Evolutionary conservation across 2,113 vertebrate genomes (phyloP).

Genomic region (Myrmecobius fasciatus): DNA sequence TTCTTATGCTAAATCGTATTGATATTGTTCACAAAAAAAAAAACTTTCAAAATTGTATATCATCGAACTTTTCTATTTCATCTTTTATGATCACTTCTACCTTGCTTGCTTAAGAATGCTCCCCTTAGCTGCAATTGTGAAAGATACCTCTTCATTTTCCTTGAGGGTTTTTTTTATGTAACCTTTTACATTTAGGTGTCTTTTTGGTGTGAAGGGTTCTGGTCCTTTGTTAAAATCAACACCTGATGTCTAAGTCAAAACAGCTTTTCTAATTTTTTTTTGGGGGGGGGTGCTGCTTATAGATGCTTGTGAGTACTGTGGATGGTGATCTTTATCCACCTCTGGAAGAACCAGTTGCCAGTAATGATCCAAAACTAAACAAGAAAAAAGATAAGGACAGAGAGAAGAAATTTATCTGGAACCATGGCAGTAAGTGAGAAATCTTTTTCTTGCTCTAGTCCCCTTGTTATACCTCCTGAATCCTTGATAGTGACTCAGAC

Average conservation of each 20-base stretch:
- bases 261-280: conserved; percentile 54
- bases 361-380: conserved; percentile 88
- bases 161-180: background rate
- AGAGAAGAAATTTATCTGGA: conserved; percentile 94
- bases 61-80: background rate
- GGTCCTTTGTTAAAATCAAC: conserved; percentile 17
- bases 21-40: background rate
- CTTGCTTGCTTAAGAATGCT: background rate
- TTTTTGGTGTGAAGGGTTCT: conserved; percentile 53
- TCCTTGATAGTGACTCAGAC: conserved; percentile 37
- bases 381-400: conserved; percentile 88
- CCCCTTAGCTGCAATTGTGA: background rate
- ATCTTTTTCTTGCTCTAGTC: conserved; percentile 15
- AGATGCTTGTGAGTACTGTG: conserved; percentile 93
- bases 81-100: background rate
- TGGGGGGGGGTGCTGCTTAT: conserved; percentile 36
- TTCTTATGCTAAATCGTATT: background rate
- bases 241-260: background rate
- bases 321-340: conserved; percentile 89
- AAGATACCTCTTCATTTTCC: background rate
- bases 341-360: conserved; percentile 88
- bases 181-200: conserved; percentile 18
- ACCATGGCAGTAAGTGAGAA: conserved; percentile 90
- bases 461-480: conserved; percentile 31
- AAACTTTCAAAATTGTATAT: background rate